phyloP scores from a whole-genome alignment of 2,113 vertebrate genomes.

The Terrapene triunguis region DNA sequence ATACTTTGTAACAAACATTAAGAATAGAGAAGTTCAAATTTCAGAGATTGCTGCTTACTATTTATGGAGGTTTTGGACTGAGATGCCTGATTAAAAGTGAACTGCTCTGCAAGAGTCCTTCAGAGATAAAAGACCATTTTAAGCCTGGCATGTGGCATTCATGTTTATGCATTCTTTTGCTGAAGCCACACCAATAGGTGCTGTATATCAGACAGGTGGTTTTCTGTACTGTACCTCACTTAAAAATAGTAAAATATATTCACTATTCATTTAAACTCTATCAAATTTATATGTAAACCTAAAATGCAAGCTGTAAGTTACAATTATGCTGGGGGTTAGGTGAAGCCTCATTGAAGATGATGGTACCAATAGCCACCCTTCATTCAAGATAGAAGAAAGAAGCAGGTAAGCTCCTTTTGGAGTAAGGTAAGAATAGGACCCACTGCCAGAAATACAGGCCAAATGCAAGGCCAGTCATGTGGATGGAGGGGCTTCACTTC shows the following conservation, averaged over 20 bases:
- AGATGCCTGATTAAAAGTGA: background rate
- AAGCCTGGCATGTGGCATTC: background rate
- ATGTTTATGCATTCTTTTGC: background rate
- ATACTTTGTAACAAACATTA: background rate
- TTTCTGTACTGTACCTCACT: background rate
- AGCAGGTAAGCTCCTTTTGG: background rate
- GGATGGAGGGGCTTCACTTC: background rate
- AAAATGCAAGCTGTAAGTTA: background rate
- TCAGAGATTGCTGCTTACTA: background rate
- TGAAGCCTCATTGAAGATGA: background rate
- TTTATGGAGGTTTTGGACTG: background rate
- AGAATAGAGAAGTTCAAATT: background rate
- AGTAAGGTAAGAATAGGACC: background rate
- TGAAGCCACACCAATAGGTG: background rate
- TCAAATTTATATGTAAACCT: background rate
- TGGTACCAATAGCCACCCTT: background rate
- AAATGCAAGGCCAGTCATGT: background rate
- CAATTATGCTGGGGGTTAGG: background rate
- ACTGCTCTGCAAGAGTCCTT: background rate
- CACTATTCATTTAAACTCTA: too few species aligned
- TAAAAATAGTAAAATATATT: background rate
- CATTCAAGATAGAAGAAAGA: background rate
- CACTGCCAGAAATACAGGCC: background rate
- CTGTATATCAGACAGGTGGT: background rate
- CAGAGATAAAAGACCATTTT: background rate